A percentile compares a stretch with the other conserved stretches of the same genome.
These are phyloP conservation scores for Eulemur macaco DNA, from an alignment of 2,113 vertebrate species.

Conservation along the genomic window DNA sequence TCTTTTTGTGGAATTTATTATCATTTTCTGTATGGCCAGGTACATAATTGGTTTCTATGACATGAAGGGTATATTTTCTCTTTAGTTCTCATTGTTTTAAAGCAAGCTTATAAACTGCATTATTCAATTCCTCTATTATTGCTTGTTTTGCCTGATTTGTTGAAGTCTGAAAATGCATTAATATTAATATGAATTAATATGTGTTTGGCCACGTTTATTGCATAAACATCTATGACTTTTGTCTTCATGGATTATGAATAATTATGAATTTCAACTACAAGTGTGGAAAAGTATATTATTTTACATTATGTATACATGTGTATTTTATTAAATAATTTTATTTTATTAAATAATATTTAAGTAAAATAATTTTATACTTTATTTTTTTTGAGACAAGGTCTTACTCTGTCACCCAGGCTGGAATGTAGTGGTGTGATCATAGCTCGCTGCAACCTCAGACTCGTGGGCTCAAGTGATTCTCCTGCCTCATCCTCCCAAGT, in stretches of 20 bases:
- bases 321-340: not conserved
- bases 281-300: not conserved
- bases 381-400: not conserved
- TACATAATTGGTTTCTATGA: not conserved
- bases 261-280: conserved; percentile 14
- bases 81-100: not conserved
- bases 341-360: not conserved
- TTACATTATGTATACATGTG: not conserved
- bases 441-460: not conserved
- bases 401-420: not conserved
- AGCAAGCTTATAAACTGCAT: not conserved
- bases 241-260: not conserved
- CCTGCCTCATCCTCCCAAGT: not conserved
- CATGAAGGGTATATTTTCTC: not conserved
- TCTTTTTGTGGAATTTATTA: not conserved
- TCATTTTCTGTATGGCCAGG: not conserved
- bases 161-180: not conserved
- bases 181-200: not conserved
- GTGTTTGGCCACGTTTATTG: not conserved
- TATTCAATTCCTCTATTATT: not conserved
- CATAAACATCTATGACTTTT: not conserved
- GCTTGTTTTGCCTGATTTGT: not conserved
- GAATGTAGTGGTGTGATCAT: not conserved
- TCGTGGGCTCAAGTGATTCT: not conserved
- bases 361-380: not conserved